A percentile compares a stretch with the other conserved stretches of the same genome.
These are phyloP conservation scores for Cliona cf. orientalis DNA, from an alignment of 37 sponge, comb jelly and placozoan genomes.

Conservation along the genomic window DNA sequence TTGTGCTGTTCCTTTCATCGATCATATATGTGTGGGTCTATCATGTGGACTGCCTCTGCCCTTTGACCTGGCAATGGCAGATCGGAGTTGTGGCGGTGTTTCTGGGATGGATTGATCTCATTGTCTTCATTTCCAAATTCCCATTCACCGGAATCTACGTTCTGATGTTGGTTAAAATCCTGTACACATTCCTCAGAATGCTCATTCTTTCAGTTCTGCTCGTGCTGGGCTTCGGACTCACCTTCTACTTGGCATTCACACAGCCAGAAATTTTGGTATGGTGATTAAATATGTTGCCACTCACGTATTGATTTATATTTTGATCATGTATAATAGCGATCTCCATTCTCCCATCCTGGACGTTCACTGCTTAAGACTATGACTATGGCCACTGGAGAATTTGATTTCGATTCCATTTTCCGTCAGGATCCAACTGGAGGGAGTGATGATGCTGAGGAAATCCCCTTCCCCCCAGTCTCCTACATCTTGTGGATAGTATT, in stretches of 20 bases:
- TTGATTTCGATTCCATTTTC: constrained; percentile 83
- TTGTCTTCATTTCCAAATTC: constrained; percentile 72
- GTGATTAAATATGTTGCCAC: constrained; percentile 46
- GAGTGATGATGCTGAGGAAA: background rate
- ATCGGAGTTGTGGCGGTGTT: constrained; percentile 81
- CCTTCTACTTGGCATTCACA: constrained; percentile 85
- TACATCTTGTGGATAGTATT: constrained; percentile 86
- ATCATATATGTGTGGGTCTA: constrained; percentile 58
- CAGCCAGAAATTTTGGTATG: constrained; percentile 23
- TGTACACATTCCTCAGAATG: constrained; percentile 82
- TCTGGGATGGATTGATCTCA: constrained; percentile 83
- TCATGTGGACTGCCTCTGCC: constrained; percentile 33
- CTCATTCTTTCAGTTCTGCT: constrained; percentile 72
- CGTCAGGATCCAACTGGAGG: constrained; percentile 7
- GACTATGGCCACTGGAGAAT: constrained; percentile 88
- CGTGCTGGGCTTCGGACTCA: constrained; percentile 82
- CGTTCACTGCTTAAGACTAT: constrained; percentile 75
- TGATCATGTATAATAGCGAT: constrained; percentile 55
- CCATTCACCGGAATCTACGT: constrained; percentile 90
- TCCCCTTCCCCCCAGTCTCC: constrained; percentile 34
- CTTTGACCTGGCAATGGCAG: constrained; percentile 79
- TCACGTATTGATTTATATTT: background rate
- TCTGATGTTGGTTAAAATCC: constrained; percentile 88
- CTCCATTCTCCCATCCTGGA: constrained; percentile 17
- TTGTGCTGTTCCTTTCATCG: constrained; percentile 17